A percentile compares a stretch with the other conserved stretches of the same genome.
phyloP scores from a whole-genome alignment of 2,113 vertebrate species.

The Corydoras maculifer region DNA sequence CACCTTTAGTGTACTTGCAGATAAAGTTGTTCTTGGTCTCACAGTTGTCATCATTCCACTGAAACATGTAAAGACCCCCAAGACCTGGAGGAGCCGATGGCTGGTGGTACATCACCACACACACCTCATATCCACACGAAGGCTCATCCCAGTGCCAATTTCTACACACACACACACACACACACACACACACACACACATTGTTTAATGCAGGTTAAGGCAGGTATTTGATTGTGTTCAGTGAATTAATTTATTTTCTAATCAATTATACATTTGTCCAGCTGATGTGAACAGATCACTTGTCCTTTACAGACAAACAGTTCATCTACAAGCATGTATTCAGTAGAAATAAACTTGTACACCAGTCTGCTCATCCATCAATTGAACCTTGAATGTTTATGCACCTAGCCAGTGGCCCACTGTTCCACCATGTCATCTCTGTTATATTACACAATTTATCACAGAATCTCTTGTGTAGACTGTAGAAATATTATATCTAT shows the following conservation, averaged over 20 bases:
- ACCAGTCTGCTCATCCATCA: too few relatives aligned
- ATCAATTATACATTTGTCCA: too few relatives aligned
- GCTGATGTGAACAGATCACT: too few relatives aligned
- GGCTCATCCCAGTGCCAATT: conserved; percentile 97
- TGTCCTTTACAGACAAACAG: too few relatives aligned
- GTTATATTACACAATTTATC: background rate
- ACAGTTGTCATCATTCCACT: conserved; percentile 95
- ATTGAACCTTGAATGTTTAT: too few relatives aligned
- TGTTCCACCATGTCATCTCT: too few relatives aligned
- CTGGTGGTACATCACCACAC: conserved; percentile 96
- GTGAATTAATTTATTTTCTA: too few relatives aligned
- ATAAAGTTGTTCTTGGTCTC: conserved; percentile 96
- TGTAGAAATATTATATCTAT: too few relatives aligned
- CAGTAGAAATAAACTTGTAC: too few relatives aligned
- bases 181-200: conserved; percentile 1
- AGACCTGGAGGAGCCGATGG: conserved; percentile 75
- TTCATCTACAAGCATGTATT: too few relatives aligned
- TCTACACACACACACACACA: conserved; percentile 53
- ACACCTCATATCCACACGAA: conserved; percentile 87
- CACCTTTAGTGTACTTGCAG: conserved; percentile 90
- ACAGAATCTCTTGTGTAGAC: background rate
- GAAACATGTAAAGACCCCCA: conserved; percentile 84
- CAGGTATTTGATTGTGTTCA: background rate
- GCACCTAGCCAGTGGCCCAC: too few relatives aligned
- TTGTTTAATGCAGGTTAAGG: background rate